Evolutionary conservation across 2,797 vertebrate genomes (phyloP).

Genomic region (Sarcoramphus papa): DNA sequence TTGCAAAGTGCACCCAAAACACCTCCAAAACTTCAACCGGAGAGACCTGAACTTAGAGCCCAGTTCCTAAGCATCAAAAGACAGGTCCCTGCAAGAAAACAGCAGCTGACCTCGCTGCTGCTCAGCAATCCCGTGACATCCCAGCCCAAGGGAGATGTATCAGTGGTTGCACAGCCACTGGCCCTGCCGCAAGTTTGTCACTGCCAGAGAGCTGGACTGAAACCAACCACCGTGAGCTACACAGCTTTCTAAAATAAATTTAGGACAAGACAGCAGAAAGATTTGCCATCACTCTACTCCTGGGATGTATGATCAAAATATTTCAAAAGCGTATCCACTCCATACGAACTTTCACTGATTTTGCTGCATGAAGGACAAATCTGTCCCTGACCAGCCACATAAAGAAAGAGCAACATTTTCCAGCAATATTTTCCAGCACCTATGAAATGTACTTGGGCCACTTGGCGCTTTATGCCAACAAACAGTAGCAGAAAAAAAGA

Average conservation of each 20-base stretch:
- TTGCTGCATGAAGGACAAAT: constrained; percentile 30
- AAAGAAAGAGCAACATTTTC: background rate
- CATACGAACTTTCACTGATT: constrained; percentile 9
- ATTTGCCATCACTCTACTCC: background rate
- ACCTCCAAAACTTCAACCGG: background rate
- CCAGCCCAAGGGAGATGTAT: background rate
- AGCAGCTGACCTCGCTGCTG: background rate
- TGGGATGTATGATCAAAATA: background rate
- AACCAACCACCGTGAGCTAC: background rate
- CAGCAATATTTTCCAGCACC: background rate
- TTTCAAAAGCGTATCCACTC: background rate
- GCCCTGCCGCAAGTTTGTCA: background rate
- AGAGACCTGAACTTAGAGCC: background rate
- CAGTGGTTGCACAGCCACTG: background rate
- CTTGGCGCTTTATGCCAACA: background rate
- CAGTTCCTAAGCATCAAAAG: background rate
- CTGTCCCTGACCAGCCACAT: background rate
- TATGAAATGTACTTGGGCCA: background rate
- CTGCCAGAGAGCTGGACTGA: background rate
- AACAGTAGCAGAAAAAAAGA: constrained; percentile 11
- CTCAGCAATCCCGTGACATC: background rate
- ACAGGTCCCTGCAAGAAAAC: background rate
- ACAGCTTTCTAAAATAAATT: constrained; percentile 19
- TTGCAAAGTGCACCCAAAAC: background rate
- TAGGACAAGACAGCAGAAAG: constrained; percentile 3